Evolutionary conservation across 2,113 vertebrate species (phyloP), one percentile per base, ranked within the genome.

Genomic region (Tiliqua scincoides): DNA sequence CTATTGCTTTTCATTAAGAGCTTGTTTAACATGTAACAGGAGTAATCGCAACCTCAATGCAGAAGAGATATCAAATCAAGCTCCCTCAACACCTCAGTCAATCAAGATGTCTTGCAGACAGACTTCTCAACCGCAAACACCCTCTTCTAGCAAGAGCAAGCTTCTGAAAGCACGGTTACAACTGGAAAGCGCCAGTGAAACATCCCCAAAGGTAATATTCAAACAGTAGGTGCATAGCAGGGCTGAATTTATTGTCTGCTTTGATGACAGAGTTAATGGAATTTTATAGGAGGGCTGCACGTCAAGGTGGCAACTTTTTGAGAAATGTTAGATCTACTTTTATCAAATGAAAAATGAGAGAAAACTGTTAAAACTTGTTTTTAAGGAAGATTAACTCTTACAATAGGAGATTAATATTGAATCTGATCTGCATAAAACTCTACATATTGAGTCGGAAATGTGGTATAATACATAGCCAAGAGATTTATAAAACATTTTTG

Each of bases 11-110:
- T 20, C 23, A 85, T 67, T 70, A 79, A 74, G 68, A 89, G 74
- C 8, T 37, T 70, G 84, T 87, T 91, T 78, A 61, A 7, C 35
- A 74, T 76, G 79, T 85, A 83, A 61, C 70, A 95, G 93, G 61
- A 92, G 80, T 61, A 88, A 70, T 76, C 77, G 79, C 25, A 86
- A 90, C 54, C 27, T 91, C 85, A 84, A 90, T 84, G 92, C 89
- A 91, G 88, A 91, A 89, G 78, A 62, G 80, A 27, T 23, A 30
- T 27, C 88, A 78, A 78, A 85, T 85, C 59, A 87, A 74, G 79
- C 82, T 63, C 35, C 88, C 23, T 70, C n/a, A 52, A 5, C 27
- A 63, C 35, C 80, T 75, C 25, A 70, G 30, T 59, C 78, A 71
- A 32, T n/a, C 70, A 80, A 86, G 27, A 63, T 79, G 79, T 87